Base-by-base conservation (phyloP, 2,888 invertebrate species). In the Orthosia gothica region DNA sequence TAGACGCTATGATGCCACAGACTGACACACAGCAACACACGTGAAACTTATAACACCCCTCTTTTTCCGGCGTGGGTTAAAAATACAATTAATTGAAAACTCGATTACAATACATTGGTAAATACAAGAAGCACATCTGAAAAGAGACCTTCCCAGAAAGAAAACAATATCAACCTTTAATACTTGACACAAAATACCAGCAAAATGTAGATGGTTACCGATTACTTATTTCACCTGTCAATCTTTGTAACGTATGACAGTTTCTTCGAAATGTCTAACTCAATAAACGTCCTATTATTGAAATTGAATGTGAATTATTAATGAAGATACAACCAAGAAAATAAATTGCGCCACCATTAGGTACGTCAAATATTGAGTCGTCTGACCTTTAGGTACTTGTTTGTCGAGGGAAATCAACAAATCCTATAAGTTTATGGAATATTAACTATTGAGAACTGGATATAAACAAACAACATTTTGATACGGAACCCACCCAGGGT, bases 281-380 rank as follows among this genome's bases (percentile, higher is more conserved):
- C 18, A 18, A 62, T 70, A 64, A 69, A 74, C 61, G 26, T 52
- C 15, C 15, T 23, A 40, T 15, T 70, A 70, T 63, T 71, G 58
- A 49, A 40, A 9, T 71, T 55, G n/a, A 50, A 26, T 45, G 12
- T 77, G 73, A 82, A 77, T 85, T 70, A 77, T 74, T 77, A 62
- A 74, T 65, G 20, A 12, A 40, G 15, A 50, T 23, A 58, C 52
- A 40, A 16, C 65, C 9, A 26, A 23, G 45, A 57, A 76, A 66
- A 66, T 77, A 70, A 55, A 70, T 64, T 15, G 18, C 23, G 32
- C 11, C 47, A 23, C 47, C 50, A 54, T 20, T 12, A 18, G 52
- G 52, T 18, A 61, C 13, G 26, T 57, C 52, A 78, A 74, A 58
- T 81, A 79, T 68, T 47, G 63, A 81, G 18, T 49, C 50, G 26